Evolutionary conservation across 2,888 invertebrate genomes (phyloP).

Genomic region (Punctoribates punctum): DNA sequence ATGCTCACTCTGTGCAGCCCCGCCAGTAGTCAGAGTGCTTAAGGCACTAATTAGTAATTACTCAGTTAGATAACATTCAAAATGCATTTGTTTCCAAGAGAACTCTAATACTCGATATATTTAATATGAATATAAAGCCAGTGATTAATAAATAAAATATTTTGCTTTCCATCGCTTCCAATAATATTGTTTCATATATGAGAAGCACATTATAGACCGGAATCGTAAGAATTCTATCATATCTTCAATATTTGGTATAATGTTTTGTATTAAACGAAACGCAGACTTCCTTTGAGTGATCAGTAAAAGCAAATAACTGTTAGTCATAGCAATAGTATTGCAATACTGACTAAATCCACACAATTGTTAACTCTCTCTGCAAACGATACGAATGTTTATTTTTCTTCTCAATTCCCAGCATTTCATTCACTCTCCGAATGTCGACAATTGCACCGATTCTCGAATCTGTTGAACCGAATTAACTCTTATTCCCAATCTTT

Average conservation of each 20-base stretch:
- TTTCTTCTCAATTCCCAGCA: not conserved
- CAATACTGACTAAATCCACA: slow-evolving; percentile 8
- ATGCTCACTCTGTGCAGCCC: not conserved
- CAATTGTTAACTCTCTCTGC: slow-evolving; percentile 14
- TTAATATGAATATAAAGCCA: not conserved
- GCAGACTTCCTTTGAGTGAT: slow-evolving; percentile 24
- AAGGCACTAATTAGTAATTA: slow-evolving; percentile 28
- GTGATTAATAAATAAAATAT: slow-evolving; percentile 18
- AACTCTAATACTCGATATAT: not conserved
- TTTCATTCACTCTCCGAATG: not conserved
- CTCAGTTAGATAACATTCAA: not conserved
- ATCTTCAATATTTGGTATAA: slow-evolving; percentile 1
- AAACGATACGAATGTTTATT: slow-evolving; percentile 21
- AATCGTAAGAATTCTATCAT: slow-evolving; percentile 10
- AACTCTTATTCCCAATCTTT: not conserved
- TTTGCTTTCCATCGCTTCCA: slow-evolving; percentile 25
- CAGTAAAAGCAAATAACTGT: slow-evolving; percentile 21
- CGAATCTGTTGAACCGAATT: slow-evolving; percentile 5
- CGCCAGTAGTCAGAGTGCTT: not conserved
- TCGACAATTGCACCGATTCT: not conserved
- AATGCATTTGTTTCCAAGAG: slow-evolving; percentile 14
- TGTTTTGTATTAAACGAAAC: slow-evolving; percentile 13
- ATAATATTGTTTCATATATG: slow-evolving; percentile 10
- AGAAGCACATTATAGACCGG: slow-evolving; percentile 5
- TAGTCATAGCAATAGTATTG: slow-evolving; percentile 3